Base-by-base conservation (phyloP, 2,888 invertebrate species). In the Drosophila mulleri region DNA sequence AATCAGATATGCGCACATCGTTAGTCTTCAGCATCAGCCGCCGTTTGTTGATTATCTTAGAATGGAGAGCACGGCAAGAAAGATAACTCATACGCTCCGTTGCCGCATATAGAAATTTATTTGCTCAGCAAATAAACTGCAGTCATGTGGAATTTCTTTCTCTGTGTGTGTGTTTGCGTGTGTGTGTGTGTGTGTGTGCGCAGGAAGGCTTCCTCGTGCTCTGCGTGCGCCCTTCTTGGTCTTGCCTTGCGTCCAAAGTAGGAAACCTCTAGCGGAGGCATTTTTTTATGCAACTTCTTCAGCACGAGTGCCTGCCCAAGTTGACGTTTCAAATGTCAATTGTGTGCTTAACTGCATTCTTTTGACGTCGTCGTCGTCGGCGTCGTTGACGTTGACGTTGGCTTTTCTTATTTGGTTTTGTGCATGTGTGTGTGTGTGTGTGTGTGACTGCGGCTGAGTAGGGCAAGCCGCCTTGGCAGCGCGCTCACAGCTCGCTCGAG, bases 261-360 rank as follows among this genome's bases (percentile, higher is more conserved):
- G 74, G 88, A 78, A 83, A 72, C 78, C 88, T 86, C 87, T 72
- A 79, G 80, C 88, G 89, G 82, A 89, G 89, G 88, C 79, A 87
- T 81, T 88, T 89, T 89, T 88, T 85, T 84, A 80, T 88, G 88
- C 80, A 90, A 90, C 89, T 84, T 88, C 90, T 90, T 88, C 86
- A 88, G 82, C 88, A 78, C 83, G 84, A 89, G 88, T 84, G 88
- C 69, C 74, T 80, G 84, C 83, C 82, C 83, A 89, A 88, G 86
- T 88, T 88, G 90, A 82, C 85, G 86, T 89, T 91, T 90, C 86
- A 90, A 90, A 91, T 90, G 90, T 91, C 92, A 91, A 91, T 91
- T 91, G 92, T 91, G 90, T 90, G 80, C 88, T 88, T 88, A 88
- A 88, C 88, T 88, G 88, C 88, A 88, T 88, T 89, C 88, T 85